Percentiles rank a stretch among this genome's conserved stretches.
Evolutionary conservation across 2,888 invertebrate genomes (phyloP).

Genomic region (Ceriagrion tenellum): DNA sequence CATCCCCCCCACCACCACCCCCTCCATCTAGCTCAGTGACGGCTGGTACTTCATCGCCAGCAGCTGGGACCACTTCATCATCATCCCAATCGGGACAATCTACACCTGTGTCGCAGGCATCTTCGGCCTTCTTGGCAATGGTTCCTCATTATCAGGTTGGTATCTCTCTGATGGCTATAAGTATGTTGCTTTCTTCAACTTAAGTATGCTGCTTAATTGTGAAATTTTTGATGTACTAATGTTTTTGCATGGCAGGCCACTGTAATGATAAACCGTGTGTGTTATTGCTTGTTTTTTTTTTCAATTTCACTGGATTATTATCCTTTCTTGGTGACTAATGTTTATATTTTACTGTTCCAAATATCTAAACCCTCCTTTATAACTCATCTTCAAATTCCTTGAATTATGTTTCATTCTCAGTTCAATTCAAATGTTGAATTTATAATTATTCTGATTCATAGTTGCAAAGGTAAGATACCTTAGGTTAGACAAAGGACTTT

Average conservation of each 20-base stretch:
- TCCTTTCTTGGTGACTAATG: neutral
- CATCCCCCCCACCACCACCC: conserved; percentile 86
- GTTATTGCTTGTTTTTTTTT: neutral
- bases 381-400: neutral
- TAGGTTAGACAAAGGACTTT: too few relatives aligned
- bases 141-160: conserved; percentile 85
- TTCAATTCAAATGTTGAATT: neutral
- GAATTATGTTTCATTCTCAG: neutral
- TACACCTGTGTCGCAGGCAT: neutral
- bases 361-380: too few relatives aligned
- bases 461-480: too few relatives aligned
- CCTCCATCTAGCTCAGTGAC: conserved; percentile 76
- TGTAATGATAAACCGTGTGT: neutral
- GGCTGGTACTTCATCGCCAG: conserved; percentile 37
- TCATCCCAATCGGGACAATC: neutral
- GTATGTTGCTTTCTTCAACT: neutral
- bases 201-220: neutral
- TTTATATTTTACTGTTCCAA: neutral
- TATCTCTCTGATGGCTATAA: neutral
- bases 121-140: conserved; percentile 77
- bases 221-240: neutral
- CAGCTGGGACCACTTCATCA: conserved; percentile 7
- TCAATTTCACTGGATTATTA: neutral
- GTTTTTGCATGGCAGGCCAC: neutral
- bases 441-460: too few relatives aligned